Evolutionary conservation across 2,113 vertebrate species (phyloP), one percentile per base, ranked within the genome.

Genomic region (Corythoichthys intestinalis): DNA sequence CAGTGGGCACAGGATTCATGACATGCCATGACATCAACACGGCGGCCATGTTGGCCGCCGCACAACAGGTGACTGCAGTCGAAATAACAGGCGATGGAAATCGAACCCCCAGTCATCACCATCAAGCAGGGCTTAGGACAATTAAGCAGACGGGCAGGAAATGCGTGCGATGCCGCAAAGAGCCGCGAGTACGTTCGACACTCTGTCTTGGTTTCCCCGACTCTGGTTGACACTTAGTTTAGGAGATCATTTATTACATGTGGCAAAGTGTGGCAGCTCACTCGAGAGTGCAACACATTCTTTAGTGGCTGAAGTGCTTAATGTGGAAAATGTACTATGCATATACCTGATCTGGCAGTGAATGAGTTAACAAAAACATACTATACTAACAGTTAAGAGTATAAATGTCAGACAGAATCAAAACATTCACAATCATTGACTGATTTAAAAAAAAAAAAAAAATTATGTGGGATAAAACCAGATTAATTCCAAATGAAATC

Each of bases 1-100:
- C 53, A 20, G 66, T 37, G 11, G 66, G 59, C 41, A 0, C 66
- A 49, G 66, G 53, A 82, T 83, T 76, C 60, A 80, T 58, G 56
- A 69, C 76, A 72, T 81, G 66, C 78, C 74, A 2, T 38, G 63
- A 72, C 83, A 79, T 83, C 82, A 84, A 84, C 82, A 74, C 76
- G 11, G 72, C 15, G 60, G 64, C 74, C 69, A 62, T 75, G 69
- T 77, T 69, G 71, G 66, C 65, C 1, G 37, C 47, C 71, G 74
- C 76, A 81, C 74, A 79, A 77, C 83, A 85, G 83, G 82, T 82
- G 82, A 88, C 61, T 57, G 72, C 71, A 50, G 67, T 79, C 10
- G 67, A 65, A 72, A 73, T 76, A 62, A 76, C 76, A 74, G 72
- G 72, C 68, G 75, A 82, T 73, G 66, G 75, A 71, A 77, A 86